These are phyloP conservation scores for Lates japonicus DNA, from an alignment of 2,797 vertebrate species.

Conservation along the genomic window DNA sequence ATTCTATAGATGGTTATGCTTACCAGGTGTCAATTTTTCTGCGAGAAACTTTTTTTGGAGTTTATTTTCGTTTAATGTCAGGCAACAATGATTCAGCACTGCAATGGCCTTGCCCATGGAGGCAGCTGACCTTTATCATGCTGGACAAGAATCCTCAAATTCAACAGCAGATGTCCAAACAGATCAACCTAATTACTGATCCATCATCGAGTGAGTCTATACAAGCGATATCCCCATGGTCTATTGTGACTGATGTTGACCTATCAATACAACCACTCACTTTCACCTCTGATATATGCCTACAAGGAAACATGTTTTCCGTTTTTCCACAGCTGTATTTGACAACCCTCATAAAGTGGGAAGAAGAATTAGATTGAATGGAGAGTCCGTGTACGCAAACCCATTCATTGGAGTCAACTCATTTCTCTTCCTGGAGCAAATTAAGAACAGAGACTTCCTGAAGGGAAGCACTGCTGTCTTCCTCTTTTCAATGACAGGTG, in stretches of 20 bases:
- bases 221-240: neutral
- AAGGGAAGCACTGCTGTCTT: constrained; percentile 28
- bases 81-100: constrained; percentile 83
- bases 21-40: constrained; percentile 78
- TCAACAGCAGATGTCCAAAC: constrained; percentile 39
- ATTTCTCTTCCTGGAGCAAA: constrained; percentile 6
- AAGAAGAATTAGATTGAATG: neutral
- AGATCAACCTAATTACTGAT: constrained; percentile 20
- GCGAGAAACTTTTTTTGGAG: constrained; percentile 58
- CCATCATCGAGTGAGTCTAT: constrained; percentile 18
- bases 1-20: constrained; percentile 87
- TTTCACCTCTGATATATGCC: neutral
- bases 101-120: constrained; percentile 89
- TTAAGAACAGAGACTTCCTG: constrained; percentile 16
- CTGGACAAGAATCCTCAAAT: constrained; percentile 89
- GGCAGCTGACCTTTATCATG: constrained; percentile 85
- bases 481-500: constrained; percentile 31
- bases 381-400: constrained; percentile 15
- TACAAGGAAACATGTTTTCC: neutral
- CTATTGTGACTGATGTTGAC: neutral
- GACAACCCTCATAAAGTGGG: constrained; percentile 15
- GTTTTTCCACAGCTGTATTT: constrained; percentile 15
- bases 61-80: constrained; percentile 84
- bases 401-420: neutral
- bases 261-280: too few relatives aligned